Evolutionary conservation across 2,888 invertebrate species (phyloP), one percentile per base, ranked within the genome.

Genomic region (Xanthorhoe spadicearia): DNA sequence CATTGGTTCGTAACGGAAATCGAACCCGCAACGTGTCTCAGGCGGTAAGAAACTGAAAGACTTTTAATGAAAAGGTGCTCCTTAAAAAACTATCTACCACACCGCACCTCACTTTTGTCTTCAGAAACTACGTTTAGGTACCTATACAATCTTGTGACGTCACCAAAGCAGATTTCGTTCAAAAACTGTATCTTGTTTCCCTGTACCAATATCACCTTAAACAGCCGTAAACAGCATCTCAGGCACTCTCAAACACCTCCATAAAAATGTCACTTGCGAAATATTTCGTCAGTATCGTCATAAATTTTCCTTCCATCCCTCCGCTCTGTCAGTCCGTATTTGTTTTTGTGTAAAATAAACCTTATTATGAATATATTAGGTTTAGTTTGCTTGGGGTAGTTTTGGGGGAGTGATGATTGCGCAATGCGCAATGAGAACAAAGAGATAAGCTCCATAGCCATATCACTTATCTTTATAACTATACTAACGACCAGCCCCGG

Each of bases 231-330:
- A 67, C 67, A 67, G 54, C 56, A 59, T 60, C 60, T 54, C 32
- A 15, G 52, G 6, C 53, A 53, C 56, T 61, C 61, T 43, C 59
- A 69, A 72, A 66, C 55, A 69, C 68, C 71, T 68, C 43, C 64
- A 70, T 74, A 74, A 74, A 74, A 70, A 54, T 48, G 69, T 70
- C 74, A 72, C 69, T 67, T 63, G 61, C 72, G 70, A 70, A 69
- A 72, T 69, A 72, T 72, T 74, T 65, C 69, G 68, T 69, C 70
- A 69, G 59, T 58, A 55, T 32, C 51, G 48, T 60, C 19, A 67
- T 67, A 67, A 64, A 64, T 67, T 64, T 51, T 48, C 23, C 53
- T 19, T 28, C 51, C 13, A 50, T 48, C 17, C 7, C 32, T 56
- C 23, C 18, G 50, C 15, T 3, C 28, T 62, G 50, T 55, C 50